Conservation (phyloP, 2,888 invertebrate species). For the Emmelina monodactyla region DNA sequence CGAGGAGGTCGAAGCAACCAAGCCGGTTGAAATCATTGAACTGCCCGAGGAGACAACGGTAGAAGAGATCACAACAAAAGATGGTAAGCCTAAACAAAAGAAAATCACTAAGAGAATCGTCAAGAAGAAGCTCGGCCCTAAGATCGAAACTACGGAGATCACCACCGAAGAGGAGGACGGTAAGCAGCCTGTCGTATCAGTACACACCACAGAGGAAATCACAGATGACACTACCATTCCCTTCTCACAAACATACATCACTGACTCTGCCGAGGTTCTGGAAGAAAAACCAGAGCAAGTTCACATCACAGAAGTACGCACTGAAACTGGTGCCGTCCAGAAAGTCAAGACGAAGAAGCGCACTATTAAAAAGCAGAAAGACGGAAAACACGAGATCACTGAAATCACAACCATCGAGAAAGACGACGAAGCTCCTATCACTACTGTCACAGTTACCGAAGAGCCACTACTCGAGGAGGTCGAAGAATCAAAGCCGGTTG, state of each 20-base stretch:
- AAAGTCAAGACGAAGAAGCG: constrained; percentile 23
- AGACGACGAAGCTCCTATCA: constrained; percentile 22
- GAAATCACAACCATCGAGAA: constrained; percentile 21
- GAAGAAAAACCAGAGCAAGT: constrained; percentile 26
- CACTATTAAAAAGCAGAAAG: constrained; percentile 19
- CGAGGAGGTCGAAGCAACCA: constrained; percentile 35
- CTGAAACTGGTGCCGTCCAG: constrained; percentile 5
- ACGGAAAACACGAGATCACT: constrained; percentile 22
- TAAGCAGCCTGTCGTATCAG: constrained; percentile 23
- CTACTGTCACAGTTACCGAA: constrained; percentile 19
- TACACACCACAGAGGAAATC: constrained; percentile 28
- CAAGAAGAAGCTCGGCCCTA: constrained; percentile 14
- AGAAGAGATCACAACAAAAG: constrained; percentile 18
- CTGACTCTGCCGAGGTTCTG: constrained; percentile 7
- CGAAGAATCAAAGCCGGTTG: constrained; percentile 23
- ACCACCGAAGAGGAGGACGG: constrained; percentile 9
- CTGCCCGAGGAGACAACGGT: constrained; percentile 19
- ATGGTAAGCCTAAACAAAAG: constrained; percentile 20
- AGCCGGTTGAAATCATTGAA: constrained; percentile 18
- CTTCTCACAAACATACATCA: constrained; percentile 13
- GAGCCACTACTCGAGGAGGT: constrained; percentile 27
- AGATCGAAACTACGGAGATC: constrained; percentile 25
- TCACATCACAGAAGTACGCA: constrained; percentile 18
- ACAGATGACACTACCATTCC: constrained; percentile 24
- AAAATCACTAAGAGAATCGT: constrained; percentile 22